Percentiles rank a stretch among this genome's conserved stretches.
Evolutionary conservation across 2,888 invertebrate genomes (phyloP).

Genomic region (Leucophenga montana): DNA sequence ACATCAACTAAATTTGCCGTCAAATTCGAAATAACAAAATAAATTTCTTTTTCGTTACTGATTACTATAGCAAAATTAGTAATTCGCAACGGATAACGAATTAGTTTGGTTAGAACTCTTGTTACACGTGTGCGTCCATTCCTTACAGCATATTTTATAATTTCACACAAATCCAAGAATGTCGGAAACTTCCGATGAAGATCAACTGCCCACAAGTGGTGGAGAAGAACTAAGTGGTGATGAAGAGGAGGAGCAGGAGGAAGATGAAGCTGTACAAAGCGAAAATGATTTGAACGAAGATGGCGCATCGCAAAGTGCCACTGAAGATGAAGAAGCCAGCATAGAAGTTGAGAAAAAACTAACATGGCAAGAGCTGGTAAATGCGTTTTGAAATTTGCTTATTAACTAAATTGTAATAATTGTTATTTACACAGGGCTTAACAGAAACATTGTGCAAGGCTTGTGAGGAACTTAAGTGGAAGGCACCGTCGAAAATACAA

Average conservation of each 20-base stretch:
- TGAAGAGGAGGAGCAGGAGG: constrained; percentile 39
- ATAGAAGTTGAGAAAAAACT: constrained; percentile 49
- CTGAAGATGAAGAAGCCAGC: constrained; percentile 41
- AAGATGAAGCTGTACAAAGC: constrained; percentile 32
- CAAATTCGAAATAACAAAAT: too few relatives aligned
- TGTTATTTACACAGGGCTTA: constrained; percentile 80
- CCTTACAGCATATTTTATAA: too few relatives aligned
- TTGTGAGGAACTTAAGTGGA: constrained; percentile 95
- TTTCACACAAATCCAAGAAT: constrained; percentile 44
- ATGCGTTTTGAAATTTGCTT: constrained; percentile 46
- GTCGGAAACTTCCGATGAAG: constrained; percentile 69
- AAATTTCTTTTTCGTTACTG: not conserved
- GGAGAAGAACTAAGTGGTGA: constrained; percentile 49
- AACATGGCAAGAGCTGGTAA: constrained; percentile 79
- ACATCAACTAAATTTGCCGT: too few relatives aligned
- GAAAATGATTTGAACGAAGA: constrained; percentile 40
- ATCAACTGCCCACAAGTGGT: constrained; percentile 52
- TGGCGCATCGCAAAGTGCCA: constrained; percentile 24
- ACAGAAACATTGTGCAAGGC: constrained; percentile 93
- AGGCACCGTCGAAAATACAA: constrained; percentile 94
- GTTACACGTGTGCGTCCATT: too few relatives aligned
- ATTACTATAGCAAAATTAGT: not conserved
- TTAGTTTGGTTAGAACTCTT: too few relatives aligned
- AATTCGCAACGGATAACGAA: not conserved
- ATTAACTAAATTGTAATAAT: not conserved